Base-by-base conservation (phyloP, 2,797 vertebrate genomes). In the Atherinosoma microstoma region DNA sequence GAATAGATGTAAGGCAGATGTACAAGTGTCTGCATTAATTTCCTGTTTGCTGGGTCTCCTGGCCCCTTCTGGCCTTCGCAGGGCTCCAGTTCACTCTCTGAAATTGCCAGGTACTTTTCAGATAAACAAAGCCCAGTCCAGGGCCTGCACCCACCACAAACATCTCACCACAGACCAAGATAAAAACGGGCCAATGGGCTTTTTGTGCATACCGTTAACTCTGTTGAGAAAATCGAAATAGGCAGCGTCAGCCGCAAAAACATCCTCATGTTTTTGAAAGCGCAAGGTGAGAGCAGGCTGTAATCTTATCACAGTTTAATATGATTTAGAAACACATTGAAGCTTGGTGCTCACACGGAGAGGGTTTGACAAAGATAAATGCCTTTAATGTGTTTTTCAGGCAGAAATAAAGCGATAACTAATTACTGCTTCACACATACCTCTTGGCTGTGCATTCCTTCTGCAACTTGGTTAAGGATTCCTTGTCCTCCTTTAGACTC, bases 401-500 rank as follows among this genome's bases (percentile, higher is more conserved):
- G 66, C 54, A 76, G 36, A 76, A 81, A 85, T 80, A 58, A 76
- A 81, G 81, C 22, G 58, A 70, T 34, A 62, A 60, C 42, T 87
- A 88, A 92, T 90, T 84, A 84, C 54, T 80, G 79, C 77, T 59
- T 62, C 34, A 70, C 6, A 67, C 87, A 92, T 95, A 99, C 97
- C 97, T 98, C 94, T 98, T 98, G 38, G 96, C 96, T 29, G 97
- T 96, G 79, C 97, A 97, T 90, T 98, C 97, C 86, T 98, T 98
- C 79, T 95, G 96, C 82, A 95, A 75, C 84, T 96, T 97, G 65
- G 91, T 90, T 81, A 99, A 87, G 24, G 96, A 96, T 79, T 96
- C 96, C 11, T 94, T 96, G 82, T 98, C 96, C 61, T 94, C 94
- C 76, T 96, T 95, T 83, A 99, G 95, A 84, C 92, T 93, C 85